Evolutionary conservation across 2,888 invertebrate species (phyloP), one percentile per base, ranked within the genome.

Genomic region (Aelia acuminata): DNA sequence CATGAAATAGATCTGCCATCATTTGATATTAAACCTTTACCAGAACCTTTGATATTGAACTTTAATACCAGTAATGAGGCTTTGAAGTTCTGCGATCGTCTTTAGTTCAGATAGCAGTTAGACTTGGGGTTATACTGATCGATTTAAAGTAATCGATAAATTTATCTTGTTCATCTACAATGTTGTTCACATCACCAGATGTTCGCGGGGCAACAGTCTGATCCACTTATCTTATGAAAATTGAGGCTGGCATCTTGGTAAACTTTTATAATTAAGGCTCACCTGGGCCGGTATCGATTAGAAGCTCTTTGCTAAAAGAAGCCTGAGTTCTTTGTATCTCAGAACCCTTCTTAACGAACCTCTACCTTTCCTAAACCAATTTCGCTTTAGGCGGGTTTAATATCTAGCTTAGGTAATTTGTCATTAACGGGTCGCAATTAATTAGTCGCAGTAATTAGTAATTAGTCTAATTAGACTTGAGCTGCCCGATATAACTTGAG

Each of bases 221-320:
- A 15, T 26, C 26, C 63, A 31, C 63, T 11, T 63, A 31, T 53
- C n/a, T 53, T 53, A 53, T 53, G n/a, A 10, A 53, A 53, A 53
- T 53, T 53, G n/a, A 53, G 63, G 31, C 31, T 15, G 63, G 31
- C 26, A 63, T 63, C 31, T 63, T 63, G n/a, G 63, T 63, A 63
- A 63, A 63, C n/a, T 63, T 63, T 63, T 63, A 63, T 63, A 63
- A 63, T 63, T 63, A 63, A 63, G 63, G 63, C 31, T 31, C 31
- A 63, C 26, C 63, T 63, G 26, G 11, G 13, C 3, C 13, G 31
- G 26, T 0, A 63, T 63, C 63, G 63, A 63, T 63, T 31, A 63
- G 31, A 13, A 31, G 31, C n/a, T n/a, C 31, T 15, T 15, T 3
- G 26, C 63, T 31, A 31, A 31, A 63, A 57, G 57, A 63, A 63